Percentiles rank a stretch among this genome's conserved stretches.
Conservation (phyloP, 2,797 vertebrate species). For the Hephaestus fuliginosus region DNA sequence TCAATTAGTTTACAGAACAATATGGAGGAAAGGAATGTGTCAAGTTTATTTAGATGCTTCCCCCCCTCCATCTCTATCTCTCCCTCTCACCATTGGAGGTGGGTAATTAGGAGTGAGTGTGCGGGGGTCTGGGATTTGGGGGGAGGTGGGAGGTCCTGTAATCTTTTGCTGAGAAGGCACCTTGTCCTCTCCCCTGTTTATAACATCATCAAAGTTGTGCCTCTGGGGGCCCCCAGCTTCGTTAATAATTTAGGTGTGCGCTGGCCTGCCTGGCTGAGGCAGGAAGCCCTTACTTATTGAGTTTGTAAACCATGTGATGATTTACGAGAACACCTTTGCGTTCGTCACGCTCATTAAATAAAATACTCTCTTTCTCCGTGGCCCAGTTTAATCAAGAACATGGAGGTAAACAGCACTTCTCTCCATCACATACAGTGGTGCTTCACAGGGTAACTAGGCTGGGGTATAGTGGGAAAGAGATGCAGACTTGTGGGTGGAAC, state of each 20-base stretch:
- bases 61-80: conserved; percentile 62
- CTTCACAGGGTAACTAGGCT: conserved; percentile 12
- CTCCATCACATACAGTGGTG: conserved; percentile 19
- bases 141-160: conserved; percentile 85
- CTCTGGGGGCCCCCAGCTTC: conserved; percentile 92
- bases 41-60: conserved; percentile 86
- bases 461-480: background rate
- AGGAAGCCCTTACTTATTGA: conserved; percentile 97
- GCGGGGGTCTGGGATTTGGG: conserved; percentile 89
- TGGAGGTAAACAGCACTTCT: conserved; percentile 79
- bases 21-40: conserved; percentile 79
- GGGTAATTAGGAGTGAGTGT: conserved; percentile 91
- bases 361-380: conserved; percentile 84
- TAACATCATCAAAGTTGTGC: conserved; percentile 99
- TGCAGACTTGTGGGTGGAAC: conserved; percentile 8
- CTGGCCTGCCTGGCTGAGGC: conserved; percentile 92
- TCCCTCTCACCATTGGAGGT: conserved; percentile 90
- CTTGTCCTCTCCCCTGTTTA: conserved; percentile 97
- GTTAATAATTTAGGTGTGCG: conserved; percentile 98
- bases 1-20: conserved; percentile 41
- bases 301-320: conserved; percentile 98
- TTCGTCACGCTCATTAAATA: conserved; percentile 96
- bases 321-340: conserved; percentile 96
- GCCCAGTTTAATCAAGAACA: conserved; percentile 90
- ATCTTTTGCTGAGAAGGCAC: conserved; percentile 99